Conservation (phyloP, 2,888 invertebrate species). For the Baccha elongata region DNA sequence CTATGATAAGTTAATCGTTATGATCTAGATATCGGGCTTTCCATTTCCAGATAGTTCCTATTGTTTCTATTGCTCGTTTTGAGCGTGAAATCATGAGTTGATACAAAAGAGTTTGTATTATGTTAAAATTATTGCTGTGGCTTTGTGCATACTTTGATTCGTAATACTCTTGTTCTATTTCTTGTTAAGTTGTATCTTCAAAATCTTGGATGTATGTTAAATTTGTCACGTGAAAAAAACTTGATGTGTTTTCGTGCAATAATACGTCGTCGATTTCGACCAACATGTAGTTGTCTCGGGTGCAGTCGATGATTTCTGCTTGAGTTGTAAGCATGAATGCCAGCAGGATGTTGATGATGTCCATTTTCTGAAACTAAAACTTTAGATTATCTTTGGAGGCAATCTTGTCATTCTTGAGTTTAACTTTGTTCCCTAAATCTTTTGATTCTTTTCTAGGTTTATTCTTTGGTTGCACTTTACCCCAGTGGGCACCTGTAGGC, state of each 20-base stretch:
- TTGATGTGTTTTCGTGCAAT: neutral
- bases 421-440: conserved; percentile 29
- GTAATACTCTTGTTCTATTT: neutral
- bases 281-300: neutral
- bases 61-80: conserved; percentile 9
- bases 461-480: conserved; percentile 15
- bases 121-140: neutral
- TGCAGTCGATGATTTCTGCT: too few relatives aligned
- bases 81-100: conserved; percentile 18
- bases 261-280: neutral
- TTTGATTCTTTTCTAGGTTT: conserved; percentile 7
- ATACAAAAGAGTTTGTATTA: conserved; percentile 20
- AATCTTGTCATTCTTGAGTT: conserved; percentile 8
- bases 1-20: neutral
- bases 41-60: neutral
- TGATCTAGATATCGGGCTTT: neutral
- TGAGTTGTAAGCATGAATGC: neutral
- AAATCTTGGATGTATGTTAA: neutral
- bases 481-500: neutral
- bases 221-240: neutral
- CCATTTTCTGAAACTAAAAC: conserved; percentile 17
- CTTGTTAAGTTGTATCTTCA: neutral
- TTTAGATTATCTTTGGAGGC: conserved; percentile 19
- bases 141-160: neutral
- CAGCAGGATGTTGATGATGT: neutral